Evolutionary conservation across 1,140 invertebrate species (phyloP).

Genomic region (Maniola jurtina): DNA sequence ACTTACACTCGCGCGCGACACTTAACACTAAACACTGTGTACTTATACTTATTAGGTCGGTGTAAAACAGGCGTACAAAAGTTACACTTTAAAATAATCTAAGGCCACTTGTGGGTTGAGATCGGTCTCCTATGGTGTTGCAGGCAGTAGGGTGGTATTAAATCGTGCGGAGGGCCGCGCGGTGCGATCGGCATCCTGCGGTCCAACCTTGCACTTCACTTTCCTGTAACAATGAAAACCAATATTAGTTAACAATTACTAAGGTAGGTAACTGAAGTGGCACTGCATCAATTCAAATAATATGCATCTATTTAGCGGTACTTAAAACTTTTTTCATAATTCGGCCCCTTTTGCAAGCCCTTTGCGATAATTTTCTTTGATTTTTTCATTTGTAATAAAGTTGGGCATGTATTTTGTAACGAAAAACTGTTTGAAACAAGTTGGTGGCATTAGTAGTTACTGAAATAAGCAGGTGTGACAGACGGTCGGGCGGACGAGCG

Average conservation of each 20-base stretch:
- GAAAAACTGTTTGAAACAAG: too few relatives aligned
- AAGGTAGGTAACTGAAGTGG: too few relatives aligned
- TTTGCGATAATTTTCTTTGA: too few relatives aligned
- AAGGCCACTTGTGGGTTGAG: conserved; percentile 72
- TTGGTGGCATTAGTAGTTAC: too few relatives aligned
- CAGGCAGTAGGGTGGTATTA: conserved; percentile 55
- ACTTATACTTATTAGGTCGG: conserved; percentile 65
- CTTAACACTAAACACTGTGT: conserved; percentile 65
- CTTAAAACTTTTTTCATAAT: too few relatives aligned
- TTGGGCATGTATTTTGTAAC: too few relatives aligned
- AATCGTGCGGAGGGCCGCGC: conserved; percentile 63
- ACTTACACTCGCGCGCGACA: conserved; percentile 60
- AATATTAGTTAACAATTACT: conserved; percentile 10
- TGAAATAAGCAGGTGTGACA: too few relatives aligned
- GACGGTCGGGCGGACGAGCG: too few relatives aligned
- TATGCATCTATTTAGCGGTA: too few relatives aligned
- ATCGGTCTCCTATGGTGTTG: conserved; percentile 67
- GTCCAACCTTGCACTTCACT: conserved; percentile 47
- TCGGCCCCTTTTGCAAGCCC: too few relatives aligned
- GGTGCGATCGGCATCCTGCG: conserved; percentile 73
- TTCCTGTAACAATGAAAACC: conserved; percentile 55
- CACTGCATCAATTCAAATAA: too few relatives aligned
- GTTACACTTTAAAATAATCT: conserved; percentile 69
- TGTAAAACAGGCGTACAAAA: conserved; percentile 76
- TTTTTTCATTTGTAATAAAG: too few relatives aligned